These are phyloP conservation scores for Hypomesus transpacificus DNA, from an alignment of 2,113 vertebrate species.

Conservation along the genomic window DNA sequence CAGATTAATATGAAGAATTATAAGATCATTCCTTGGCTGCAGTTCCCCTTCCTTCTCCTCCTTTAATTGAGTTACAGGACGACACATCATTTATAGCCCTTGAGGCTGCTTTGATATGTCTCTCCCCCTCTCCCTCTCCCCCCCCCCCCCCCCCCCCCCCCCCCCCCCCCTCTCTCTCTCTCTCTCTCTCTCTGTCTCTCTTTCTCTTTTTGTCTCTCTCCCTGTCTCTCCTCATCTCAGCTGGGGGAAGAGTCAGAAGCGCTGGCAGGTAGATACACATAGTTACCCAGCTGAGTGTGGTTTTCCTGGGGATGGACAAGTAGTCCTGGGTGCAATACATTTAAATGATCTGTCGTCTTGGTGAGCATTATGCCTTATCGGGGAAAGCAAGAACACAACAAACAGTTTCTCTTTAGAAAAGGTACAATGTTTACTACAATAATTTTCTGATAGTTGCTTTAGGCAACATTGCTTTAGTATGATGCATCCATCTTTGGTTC, in stretches of 20 bases:
- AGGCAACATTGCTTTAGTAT: no score
- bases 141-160: neutral
- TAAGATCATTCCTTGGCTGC: slow-evolving; percentile 56
- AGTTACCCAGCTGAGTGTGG: slow-evolving; percentile 10
- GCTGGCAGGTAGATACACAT: slow-evolving; percentile 10
- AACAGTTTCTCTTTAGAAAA: no score
- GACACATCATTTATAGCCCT: slow-evolving; percentile 38
- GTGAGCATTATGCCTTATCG: neutral
- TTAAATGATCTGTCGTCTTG: no score
- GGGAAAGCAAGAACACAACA: neutral
- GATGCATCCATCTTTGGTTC: no score
- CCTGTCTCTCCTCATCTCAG: neutral
- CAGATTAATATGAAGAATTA: slow-evolving; percentile 48
- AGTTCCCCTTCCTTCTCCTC: slow-evolving; percentile 30
- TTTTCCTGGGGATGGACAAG: neutral
- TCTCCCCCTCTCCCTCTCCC: neutral
- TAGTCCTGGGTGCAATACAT: neutral
- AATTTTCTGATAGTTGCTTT: no score
- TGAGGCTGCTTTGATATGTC: slow-evolving; percentile 24
- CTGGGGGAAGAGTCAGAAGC: neutral
- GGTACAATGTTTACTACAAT: no score
- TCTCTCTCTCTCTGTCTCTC: neutral
- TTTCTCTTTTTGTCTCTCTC: neutral
- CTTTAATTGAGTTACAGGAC: slow-evolving; percentile 58
- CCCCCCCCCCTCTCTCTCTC: neutral